phyloP scores from a whole-genome alignment of 2,113 vertebrate species.

The Ictalurus furcatus region DNA sequence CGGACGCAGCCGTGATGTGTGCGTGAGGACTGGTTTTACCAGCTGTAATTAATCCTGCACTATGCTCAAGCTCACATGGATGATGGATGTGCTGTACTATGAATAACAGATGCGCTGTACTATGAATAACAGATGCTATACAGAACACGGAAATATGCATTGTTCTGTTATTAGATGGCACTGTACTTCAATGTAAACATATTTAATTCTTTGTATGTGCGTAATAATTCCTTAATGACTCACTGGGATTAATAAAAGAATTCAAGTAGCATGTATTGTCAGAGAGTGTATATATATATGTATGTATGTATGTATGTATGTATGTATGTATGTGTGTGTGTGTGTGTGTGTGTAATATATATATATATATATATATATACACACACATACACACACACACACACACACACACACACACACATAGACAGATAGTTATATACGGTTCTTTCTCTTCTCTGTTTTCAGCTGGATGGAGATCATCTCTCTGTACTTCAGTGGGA shows the following conservation, averaged over 20 bases:
- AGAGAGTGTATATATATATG: neutral
- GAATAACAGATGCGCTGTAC: neutral
- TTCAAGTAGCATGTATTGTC: neutral
- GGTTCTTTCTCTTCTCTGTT: constrained; percentile 5
- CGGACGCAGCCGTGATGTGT: neutral
- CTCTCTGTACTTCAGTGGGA: constrained; percentile 54
- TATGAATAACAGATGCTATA: neutral
- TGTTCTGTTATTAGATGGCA: neutral
- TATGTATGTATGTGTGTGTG: too few species aligned
- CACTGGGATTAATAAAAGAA: neutral
- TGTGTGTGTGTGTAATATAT: too few species aligned
- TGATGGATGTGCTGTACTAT: neutral
- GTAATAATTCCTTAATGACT: neutral
- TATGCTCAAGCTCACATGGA: neutral
- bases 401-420: too few species aligned
- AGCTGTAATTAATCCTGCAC: neutral
- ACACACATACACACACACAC: too few species aligned
- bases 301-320: too few species aligned
- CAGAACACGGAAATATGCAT: neutral
- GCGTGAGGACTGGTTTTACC: neutral
- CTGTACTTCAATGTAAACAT: neutral
- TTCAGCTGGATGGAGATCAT: constrained; percentile 55
- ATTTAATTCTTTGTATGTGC: neutral
- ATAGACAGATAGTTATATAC: neutral
- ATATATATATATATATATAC: too few species aligned